phyloP scores from a whole-genome alignment of 2,797 vertebrate species.

The Dryobates pubescens region DNA sequence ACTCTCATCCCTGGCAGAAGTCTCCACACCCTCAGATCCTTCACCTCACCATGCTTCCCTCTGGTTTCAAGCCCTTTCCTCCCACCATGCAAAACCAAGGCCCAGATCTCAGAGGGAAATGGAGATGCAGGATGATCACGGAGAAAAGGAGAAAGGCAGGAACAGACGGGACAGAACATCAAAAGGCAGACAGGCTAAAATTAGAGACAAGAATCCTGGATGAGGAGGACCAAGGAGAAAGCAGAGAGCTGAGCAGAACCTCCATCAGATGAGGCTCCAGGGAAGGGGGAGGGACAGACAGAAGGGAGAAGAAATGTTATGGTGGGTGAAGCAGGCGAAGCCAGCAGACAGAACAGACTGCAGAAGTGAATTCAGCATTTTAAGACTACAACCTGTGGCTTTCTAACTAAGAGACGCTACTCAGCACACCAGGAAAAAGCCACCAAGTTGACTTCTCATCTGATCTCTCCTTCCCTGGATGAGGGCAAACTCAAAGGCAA shows the following conservation, averaged over 20 bases:
- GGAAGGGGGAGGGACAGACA: not conserved
- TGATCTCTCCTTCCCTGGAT: not conserved
- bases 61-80: not conserved
- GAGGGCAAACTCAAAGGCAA: not conserved
- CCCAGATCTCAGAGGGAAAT: not conserved
- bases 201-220: slow-evolving; percentile 37
- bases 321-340: not conserved
- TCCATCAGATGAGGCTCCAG: not conserved
- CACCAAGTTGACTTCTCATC: not conserved
- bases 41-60: not conserved
- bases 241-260: not conserved
- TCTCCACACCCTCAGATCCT: not conserved
- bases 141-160: slow-evolving; percentile 26
- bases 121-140: not conserved
- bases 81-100: not conserved
- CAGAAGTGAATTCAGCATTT: not conserved
- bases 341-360: not conserved
- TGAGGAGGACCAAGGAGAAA: not conserved
- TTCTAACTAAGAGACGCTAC: not conserved
- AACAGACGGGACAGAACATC: slow-evolving; percentile 40
- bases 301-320: not conserved
- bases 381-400: not conserved
- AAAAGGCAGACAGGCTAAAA: slow-evolving; percentile 53
- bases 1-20: not conserved
- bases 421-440: not conserved